Percentiles rank a stretch among this genome's conserved stretches.
These are phyloP conservation scores for Lonchura striata DNA, from an alignment of 2,113 vertebrate species.

Conservation along the genomic window DNA sequence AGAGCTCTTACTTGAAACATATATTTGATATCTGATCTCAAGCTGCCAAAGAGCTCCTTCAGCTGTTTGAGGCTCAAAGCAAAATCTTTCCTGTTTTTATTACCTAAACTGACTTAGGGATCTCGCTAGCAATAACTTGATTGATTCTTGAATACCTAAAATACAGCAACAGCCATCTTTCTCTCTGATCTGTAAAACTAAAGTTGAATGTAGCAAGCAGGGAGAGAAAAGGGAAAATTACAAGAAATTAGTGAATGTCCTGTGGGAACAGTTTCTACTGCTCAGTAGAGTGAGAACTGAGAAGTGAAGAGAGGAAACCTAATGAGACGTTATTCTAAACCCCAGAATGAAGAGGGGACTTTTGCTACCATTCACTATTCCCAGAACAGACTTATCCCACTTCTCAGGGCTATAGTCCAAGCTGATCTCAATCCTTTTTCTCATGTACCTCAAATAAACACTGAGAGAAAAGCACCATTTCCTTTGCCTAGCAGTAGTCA, in stretches of 20 bases:
- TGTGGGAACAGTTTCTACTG: not conserved
- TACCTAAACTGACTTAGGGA: not conserved
- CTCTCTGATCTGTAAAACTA: not conserved
- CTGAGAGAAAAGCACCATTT: not conserved
- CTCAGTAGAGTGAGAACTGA: not conserved
- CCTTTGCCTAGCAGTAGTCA: not conserved
- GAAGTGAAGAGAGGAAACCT: not conserved
- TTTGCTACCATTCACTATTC: not conserved
- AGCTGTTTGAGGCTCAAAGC: not conserved
- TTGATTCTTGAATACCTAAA: not conserved
- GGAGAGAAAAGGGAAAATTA: not conserved
- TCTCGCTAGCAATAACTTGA: not conserved
- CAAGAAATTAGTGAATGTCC: not conserved
- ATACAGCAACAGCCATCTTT: not conserved
- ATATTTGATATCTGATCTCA: not conserved
- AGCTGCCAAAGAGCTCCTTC: not conserved
- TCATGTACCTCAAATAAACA: not conserved
- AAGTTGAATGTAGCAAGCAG: not conserved
- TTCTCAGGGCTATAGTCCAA: not conserved
- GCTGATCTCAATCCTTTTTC: not conserved
- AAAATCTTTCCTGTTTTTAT: not conserved
- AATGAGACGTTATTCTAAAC: not conserved
- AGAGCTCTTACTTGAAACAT: not conserved
- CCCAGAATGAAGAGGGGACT: not conserved
- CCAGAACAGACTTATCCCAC: not conserved